A percentile compares a stretch with the other conserved stretches of the same genome.
These are phyloP conservation scores for Choristoneura rosaceana DNA, from an alignment of 2,888 invertebrate species.

Conservation along the genomic window DNA sequence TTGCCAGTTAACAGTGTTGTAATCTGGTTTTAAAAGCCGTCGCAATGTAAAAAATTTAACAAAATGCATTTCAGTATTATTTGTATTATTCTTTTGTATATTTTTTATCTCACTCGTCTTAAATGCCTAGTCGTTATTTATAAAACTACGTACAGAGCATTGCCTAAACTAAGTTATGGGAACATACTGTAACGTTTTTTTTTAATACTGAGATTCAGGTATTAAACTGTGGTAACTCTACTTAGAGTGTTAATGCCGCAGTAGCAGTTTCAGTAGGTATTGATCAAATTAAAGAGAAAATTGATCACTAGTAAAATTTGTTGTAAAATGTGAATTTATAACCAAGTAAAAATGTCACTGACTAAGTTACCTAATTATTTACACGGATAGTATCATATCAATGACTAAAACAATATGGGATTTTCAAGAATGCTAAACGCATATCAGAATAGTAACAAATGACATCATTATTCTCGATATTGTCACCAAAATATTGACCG, in stretches of 20 bases:
- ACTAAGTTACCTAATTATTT: too few relatives aligned
- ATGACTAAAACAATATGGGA: not conserved
- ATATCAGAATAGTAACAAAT: constrained; percentile 23
- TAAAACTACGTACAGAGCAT: too few relatives aligned
- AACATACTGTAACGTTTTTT: too few relatives aligned
- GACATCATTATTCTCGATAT: constrained; percentile 15
- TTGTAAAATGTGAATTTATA: not conserved
- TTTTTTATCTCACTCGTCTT: not conserved
- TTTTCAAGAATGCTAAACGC: constrained; percentile 5
- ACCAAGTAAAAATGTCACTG: not conserved
- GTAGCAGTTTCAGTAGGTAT: too few relatives aligned
- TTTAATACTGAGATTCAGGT: too few relatives aligned
- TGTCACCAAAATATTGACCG: not conserved
- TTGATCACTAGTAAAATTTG: not conserved
- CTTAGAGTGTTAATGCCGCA: too few relatives aligned
- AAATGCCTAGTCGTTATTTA: too few relatives aligned
- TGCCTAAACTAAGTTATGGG: too few relatives aligned
- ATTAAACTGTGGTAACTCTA: too few relatives aligned
- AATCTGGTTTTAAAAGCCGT: not conserved
- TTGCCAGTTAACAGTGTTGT: not conserved
- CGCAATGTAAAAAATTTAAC: not conserved
- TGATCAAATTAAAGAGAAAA: too few relatives aligned
- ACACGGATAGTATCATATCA: not conserved
- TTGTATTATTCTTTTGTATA: not conserved
- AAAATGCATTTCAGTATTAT: not conserved